Evolutionary conservation across 2,888 invertebrate species (phyloP), one percentile per base, ranked within the genome.

Genomic region (Megamerina dolium): DNA sequence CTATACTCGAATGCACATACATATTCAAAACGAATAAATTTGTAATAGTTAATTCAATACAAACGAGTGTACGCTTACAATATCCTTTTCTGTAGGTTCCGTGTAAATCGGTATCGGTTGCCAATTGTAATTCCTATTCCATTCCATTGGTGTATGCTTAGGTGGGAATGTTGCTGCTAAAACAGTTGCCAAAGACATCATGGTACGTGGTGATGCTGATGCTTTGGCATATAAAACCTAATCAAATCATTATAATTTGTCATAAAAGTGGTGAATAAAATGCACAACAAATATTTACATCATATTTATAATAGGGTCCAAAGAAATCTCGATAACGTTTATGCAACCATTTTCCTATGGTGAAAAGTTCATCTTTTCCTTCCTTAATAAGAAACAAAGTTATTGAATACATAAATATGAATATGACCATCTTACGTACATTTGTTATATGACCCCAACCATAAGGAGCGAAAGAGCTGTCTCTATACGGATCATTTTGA

Each of bases 401-500:
- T n/a, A n/a, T n/a, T n/a, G n/a, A n/a, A n/a, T n/a, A n/a, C n/a
- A n/a, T n/a, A n/a, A n/a, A n/a, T n/a, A n/a, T n/a, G n/a, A n/a
- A n/a, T n/a, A n/a, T n/a, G n/a, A n/a, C n/a, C n/a, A n/a, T n/a
- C n/a, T n/a, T 9, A 50, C 74, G 74, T 70, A 85, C 87, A 63
- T 80, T 82, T 5, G 87, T 87, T 10, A 90, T 68, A 57, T 87
- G 85, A 9, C 86, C 87, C 79, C 83, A 86, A 31, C 88, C 88
- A 43, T 77, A 80, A 1, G 87, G 87, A 71, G 79, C 80, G 57
- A 79, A 78, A 1, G 76, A 75, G 45, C 79, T 75, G 55, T 83
- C 78, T n/a, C 76, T 57, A 44, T 70, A 74, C 0, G 82, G 82
- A 72, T 89, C 87, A 38, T 77, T 82, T 3, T 85, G 83, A 60